Conservation (phyloP, 2,888 invertebrate species). For the Allolobophora icterica region DNA sequence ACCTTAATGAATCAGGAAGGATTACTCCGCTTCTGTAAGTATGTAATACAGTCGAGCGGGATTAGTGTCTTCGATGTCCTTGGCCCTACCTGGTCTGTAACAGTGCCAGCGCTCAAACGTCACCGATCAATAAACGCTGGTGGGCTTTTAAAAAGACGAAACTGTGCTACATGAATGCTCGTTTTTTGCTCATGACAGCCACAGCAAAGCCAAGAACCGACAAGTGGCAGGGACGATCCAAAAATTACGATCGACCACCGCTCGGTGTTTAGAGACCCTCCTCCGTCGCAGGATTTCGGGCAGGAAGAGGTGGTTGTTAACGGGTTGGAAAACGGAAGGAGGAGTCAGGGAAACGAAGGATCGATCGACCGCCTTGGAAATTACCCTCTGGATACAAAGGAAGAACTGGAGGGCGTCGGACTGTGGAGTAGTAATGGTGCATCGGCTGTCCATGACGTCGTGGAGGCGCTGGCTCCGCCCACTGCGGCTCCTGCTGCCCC, state of each 20-base stretch:
- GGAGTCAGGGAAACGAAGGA: not conserved
- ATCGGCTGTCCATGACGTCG: not conserved
- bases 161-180: not conserved
- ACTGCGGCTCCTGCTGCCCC: not conserved
- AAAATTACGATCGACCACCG: not conserved
- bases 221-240: not conserved
- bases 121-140: not conserved
- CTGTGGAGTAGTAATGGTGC: not conserved
- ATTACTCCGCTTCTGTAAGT: too few species aligned
- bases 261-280: too few species aligned
- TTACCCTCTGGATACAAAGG: not conserved
- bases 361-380: not conserved
- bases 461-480: conserved; percentile 2
- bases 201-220: not conserved
- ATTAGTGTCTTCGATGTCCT: too few species aligned
- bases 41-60: too few species aligned
- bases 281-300: too few species aligned
- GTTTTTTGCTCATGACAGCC: not conserved
- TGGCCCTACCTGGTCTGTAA: too few species aligned
- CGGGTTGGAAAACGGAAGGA: not conserved
- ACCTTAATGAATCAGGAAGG: too few species aligned
- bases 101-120: too few species aligned
- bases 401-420: not conserved
- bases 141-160: not conserved
- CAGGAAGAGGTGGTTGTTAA: not conserved